Evolutionary conservation across 2,797 vertebrate genomes (phyloP).

Genomic region (Liparis tanakae): DNA sequence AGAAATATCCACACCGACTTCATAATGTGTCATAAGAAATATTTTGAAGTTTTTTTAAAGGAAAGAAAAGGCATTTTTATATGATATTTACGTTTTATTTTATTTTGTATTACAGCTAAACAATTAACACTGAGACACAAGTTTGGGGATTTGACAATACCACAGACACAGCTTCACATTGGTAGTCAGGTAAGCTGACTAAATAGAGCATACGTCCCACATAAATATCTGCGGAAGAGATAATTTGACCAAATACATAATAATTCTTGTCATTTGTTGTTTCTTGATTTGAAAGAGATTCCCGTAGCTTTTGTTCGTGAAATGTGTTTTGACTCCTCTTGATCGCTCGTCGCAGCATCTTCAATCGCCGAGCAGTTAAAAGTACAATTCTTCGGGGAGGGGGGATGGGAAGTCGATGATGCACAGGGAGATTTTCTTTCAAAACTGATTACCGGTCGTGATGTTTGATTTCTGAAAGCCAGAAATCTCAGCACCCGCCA

Average conservation of each 20-base stretch:
- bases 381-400: constrained; percentile 22
- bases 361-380: constrained; percentile 26
- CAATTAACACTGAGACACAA: neutral
- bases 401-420: constrained; percentile 18
- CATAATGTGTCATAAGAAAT: neutral
- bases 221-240: constrained; percentile 34
- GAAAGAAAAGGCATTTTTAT: neutral
- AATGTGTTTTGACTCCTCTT: constrained; percentile 27
- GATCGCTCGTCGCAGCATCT: constrained; percentile 12
- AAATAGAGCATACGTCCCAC: constrained; percentile 47
- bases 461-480: constrained; percentile 38
- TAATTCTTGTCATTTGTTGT: constrained; percentile 34
- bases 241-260: constrained; percentile 51
- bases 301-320: constrained; percentile 26
- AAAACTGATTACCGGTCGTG: constrained; percentile 28
- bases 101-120: neutral
- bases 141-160: neutral
- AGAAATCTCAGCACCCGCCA: constrained; percentile 13
- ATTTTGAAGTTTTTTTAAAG: too few relatives aligned
- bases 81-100: neutral
- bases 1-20: neutral
- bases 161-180: constrained; percentile 30
- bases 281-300: constrained; percentile 15
- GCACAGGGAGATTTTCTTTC: constrained; percentile 30
- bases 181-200: constrained; percentile 30